Conservation (phyloP, 2,888 invertebrate species). For the Drosophila testacea region DNA sequence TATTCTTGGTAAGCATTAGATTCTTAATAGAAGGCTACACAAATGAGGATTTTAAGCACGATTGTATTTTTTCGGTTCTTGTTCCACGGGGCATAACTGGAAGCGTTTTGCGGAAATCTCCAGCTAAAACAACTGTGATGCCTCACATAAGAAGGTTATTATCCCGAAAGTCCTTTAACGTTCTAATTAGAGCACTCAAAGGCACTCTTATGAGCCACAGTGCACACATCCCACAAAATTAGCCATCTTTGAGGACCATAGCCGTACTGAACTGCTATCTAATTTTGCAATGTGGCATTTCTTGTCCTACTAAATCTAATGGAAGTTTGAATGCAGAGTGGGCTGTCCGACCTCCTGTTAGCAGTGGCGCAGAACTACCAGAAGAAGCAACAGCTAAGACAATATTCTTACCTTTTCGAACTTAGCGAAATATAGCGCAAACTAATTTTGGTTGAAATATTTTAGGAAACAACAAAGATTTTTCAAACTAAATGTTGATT, state of each 20-base stretch:
- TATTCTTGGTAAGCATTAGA: not conserved
- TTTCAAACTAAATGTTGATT: no score
- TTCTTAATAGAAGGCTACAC: not conserved
- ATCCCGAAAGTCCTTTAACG: not conserved
- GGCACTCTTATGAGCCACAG: no score
- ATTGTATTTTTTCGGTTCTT: not conserved
- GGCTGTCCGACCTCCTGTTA: not conserved
- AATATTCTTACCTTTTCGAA: not conserved
- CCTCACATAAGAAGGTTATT: not conserved
- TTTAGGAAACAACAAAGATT: no score
- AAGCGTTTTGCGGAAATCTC: not conserved
- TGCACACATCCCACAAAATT: no score
- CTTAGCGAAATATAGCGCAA: not conserved
- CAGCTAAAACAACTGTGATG: not conserved
- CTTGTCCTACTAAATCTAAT: not conserved
- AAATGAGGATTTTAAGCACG: not conserved
- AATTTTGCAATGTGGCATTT: not conserved
- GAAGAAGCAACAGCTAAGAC: not conserved
- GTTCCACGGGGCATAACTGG: not conserved
- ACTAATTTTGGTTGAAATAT: no score
- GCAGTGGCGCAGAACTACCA: not conserved
- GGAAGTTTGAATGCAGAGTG: not conserved
- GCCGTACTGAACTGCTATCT: not conserved
- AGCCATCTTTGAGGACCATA: no score
- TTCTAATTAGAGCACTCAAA: not conserved